These are phyloP conservation scores for Abrostola tripartita DNA, from an alignment of 2,888 invertebrate genomes.

Conservation along the genomic window DNA sequence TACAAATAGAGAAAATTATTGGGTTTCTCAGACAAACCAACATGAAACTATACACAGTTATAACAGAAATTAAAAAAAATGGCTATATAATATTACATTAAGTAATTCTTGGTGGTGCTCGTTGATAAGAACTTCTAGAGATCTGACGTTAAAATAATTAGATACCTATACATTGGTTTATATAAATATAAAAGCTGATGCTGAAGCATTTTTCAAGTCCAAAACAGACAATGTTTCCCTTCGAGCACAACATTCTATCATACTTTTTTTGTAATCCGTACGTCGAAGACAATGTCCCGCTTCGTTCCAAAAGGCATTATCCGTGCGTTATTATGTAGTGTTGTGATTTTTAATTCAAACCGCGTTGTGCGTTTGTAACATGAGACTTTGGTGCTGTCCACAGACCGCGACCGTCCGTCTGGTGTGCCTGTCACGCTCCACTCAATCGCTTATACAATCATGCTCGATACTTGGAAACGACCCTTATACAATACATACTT, in stretches of 20 bases:
- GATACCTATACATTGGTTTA: too few species aligned
- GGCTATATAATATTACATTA: too few species aligned
- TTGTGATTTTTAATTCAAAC: slow-evolving; percentile 72
- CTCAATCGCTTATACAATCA: slow-evolving; percentile 60
- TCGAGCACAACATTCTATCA: background rate
- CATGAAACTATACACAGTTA: slow-evolving; percentile 22
- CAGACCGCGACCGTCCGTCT: slow-evolving; percentile 71
- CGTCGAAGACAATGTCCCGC: slow-evolving; percentile 39
- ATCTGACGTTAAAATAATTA: too few species aligned
- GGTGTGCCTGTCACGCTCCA: slow-evolving; percentile 67
- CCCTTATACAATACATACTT: slow-evolving; percentile 44
- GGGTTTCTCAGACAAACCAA: slow-evolving; percentile 11
- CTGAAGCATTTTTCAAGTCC: too few species aligned
- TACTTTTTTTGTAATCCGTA: slow-evolving; percentile 33
- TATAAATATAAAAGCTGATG: too few species aligned
- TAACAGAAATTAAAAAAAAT: background rate
- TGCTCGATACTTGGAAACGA: slow-evolving; percentile 41
- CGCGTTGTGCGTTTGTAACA: slow-evolving; percentile 73
- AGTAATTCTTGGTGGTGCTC: too few species aligned
- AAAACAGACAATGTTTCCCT: too few species aligned
- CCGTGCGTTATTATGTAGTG: slow-evolving; percentile 46
- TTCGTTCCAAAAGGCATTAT: slow-evolving; percentile 47
- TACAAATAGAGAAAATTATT: slow-evolving; percentile 39
- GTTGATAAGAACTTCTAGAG: too few species aligned
- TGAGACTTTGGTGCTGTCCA: slow-evolving; percentile 66